phyloP scores from a whole-genome alignment of 2,888 invertebrate species.

The Melolontha melolontha region DNA sequence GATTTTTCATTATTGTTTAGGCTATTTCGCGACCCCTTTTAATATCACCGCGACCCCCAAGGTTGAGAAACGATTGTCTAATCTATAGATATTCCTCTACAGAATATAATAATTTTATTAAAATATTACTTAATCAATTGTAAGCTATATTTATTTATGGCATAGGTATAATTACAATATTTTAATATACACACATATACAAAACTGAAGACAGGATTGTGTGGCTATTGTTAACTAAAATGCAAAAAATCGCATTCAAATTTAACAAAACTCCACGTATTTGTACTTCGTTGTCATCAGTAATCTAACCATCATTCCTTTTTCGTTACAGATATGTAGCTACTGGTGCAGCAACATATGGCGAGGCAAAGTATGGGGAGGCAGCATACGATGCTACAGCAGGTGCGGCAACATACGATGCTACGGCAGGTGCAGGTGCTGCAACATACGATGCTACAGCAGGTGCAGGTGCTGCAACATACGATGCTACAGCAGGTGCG shows the following conservation, averaged over 20 bases:
- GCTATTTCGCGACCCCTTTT: no score
- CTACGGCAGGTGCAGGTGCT: conserved; percentile 57
- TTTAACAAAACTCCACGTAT: conserved; percentile 31
- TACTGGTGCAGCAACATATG: conserved; percentile 62
- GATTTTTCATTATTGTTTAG: no score
- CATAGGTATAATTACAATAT: conserved; percentile 11
- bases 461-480: conserved; percentile 63
- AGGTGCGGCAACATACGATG: conserved; percentile 54
- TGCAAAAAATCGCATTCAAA: conserved; percentile 14
- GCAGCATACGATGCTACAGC: conserved; percentile 54
- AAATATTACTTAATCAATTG: no score
- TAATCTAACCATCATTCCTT: conserved; percentile 1
- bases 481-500: conserved; percentile 61
- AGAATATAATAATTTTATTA: no score
- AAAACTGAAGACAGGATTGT: conserved; percentile 13
- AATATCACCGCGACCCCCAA: no score
- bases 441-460: conserved; percentile 62
- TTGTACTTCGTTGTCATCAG: conserved; percentile 24
- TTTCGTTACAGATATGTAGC: conserved; percentile 47
- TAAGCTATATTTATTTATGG: conserved; percentile 17
- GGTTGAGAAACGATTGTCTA: no score
- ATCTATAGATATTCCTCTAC: no score
- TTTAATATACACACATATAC: conserved; percentile 20
- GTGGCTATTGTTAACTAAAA: conserved; percentile 33
- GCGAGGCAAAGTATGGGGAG: conserved; percentile 61